phyloP scores from a whole-genome alignment of 2,888 invertebrate species.

The Bembecia ichneumoniformis region DNA sequence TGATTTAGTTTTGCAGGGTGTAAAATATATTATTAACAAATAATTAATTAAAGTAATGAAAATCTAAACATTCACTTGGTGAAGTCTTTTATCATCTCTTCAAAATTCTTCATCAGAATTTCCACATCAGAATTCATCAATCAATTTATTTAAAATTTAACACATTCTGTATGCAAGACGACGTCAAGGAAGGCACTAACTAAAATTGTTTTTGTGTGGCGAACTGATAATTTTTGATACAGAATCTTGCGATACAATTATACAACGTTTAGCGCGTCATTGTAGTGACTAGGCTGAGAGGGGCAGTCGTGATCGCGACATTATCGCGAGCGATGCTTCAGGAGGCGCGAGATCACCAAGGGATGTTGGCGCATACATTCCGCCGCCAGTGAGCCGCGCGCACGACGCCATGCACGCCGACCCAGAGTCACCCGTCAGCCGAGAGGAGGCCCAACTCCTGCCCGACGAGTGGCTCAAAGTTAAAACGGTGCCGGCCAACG shows the following conservation, averaged over 20 bases:
- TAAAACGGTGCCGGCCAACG: conserved; percentile 52
- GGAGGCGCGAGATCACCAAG: conserved; percentile 45
- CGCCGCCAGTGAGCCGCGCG: conserved; percentile 36
- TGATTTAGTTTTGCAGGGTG: too few relatives aligned
- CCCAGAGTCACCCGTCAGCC: conserved; percentile 63
- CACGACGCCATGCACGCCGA: conserved; percentile 45
- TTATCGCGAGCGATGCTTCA: conserved; percentile 69
- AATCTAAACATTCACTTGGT: too few relatives aligned
- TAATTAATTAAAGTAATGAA: too few relatives aligned
- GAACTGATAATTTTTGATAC: conserved; percentile 65
- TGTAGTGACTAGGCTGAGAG: conserved; percentile 41
- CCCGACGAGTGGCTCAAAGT: conserved; percentile 67
- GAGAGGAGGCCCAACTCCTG: conserved; percentile 63
- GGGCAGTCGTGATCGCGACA: conserved; percentile 65
- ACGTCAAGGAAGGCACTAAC: conserved; percentile 50
- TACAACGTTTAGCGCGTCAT: conserved; percentile 62
- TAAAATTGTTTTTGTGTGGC: conserved; percentile 58
- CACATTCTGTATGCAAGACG: conserved; percentile 38
- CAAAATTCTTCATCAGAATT: too few relatives aligned
- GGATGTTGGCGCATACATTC: conserved; percentile 48
- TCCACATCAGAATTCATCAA: conserved; percentile 1
- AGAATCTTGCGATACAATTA: conserved; percentile 67
- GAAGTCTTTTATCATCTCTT: too few relatives aligned
- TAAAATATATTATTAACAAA: too few relatives aligned
- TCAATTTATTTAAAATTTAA: conserved; percentile 1